Conservation (phyloP, 2,113 vertebrate genomes). For the Suricata suricatta region DNA sequence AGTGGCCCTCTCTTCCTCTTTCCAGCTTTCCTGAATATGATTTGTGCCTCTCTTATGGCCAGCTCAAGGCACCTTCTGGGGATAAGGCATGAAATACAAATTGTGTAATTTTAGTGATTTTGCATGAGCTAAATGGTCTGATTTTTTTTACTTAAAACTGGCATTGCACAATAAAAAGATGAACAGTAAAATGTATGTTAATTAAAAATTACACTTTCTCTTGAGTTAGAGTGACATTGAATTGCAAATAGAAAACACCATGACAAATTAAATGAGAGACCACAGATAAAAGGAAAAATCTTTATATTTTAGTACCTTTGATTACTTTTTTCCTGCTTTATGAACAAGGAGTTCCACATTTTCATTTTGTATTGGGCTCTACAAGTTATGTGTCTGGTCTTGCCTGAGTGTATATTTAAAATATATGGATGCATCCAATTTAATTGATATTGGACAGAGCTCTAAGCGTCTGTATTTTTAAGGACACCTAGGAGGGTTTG, state of each 20-base stretch:
- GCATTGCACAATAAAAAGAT: neutral
- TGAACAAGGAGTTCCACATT: neutral
- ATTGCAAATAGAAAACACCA: neutral
- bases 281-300: neutral
- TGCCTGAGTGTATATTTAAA: neutral
- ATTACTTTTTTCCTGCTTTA: neutral
- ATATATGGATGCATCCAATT: neutral
- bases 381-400: neutral
- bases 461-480: constrained; percentile 23
- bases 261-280: neutral
- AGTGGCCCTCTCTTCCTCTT: neutral
- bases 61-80: neutral
- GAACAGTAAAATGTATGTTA: neutral
- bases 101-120: neutral
- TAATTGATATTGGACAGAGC: neutral
- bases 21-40: neutral
- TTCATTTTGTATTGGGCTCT: neutral
- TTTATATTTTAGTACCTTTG: neutral
- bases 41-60: neutral
- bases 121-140: neutral
- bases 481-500: neutral
- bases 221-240: neutral
- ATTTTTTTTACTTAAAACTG: neutral
- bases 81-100: neutral
- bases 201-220: neutral